These are phyloP conservation scores for Scyliorhinus canicula DNA, from an alignment of 2,797 vertebrate genomes.

Conservation along the genomic window DNA sequence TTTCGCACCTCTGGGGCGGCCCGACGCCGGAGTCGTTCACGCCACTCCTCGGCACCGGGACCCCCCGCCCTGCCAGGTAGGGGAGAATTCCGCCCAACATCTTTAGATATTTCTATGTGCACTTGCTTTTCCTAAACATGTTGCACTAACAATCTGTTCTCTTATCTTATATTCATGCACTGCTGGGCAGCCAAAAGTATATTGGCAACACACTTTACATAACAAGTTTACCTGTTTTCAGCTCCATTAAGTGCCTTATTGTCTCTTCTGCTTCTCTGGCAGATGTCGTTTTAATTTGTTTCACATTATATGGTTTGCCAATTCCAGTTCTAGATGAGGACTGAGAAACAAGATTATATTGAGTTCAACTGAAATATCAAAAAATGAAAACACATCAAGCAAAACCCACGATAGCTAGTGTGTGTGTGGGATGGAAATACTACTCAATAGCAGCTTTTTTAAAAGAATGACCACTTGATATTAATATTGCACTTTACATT, in stretches of 20 bases:
- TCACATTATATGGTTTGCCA: constrained; percentile 68
- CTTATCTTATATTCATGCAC: background rate
- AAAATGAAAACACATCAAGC: constrained; percentile 34
- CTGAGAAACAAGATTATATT: constrained; percentile 43
- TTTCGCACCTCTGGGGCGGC: no score
- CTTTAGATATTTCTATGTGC: background rate
- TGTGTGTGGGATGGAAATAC: background rate
- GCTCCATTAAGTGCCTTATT: constrained; percentile 64
- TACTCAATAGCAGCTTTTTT: background rate
- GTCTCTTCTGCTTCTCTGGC: constrained; percentile 65
- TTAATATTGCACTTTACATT: background rate
- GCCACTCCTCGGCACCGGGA: no score
- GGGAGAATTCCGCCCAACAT: no score
- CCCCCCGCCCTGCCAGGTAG: no score
- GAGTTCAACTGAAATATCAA: background rate
- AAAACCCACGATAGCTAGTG: background rate
- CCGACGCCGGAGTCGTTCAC: no score
- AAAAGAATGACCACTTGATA: background rate
- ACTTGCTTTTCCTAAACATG: background rate
- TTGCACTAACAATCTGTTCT: background rate
- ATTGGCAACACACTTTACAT: background rate
- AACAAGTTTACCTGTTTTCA: constrained; percentile 53
- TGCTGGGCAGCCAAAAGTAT: background rate
- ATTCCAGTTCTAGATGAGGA: constrained; percentile 65
- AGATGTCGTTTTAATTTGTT: constrained; percentile 68